These are phyloP conservation scores for Papilio protenor DNA, from an alignment of 2,888 invertebrate species.

Conservation along the genomic window DNA sequence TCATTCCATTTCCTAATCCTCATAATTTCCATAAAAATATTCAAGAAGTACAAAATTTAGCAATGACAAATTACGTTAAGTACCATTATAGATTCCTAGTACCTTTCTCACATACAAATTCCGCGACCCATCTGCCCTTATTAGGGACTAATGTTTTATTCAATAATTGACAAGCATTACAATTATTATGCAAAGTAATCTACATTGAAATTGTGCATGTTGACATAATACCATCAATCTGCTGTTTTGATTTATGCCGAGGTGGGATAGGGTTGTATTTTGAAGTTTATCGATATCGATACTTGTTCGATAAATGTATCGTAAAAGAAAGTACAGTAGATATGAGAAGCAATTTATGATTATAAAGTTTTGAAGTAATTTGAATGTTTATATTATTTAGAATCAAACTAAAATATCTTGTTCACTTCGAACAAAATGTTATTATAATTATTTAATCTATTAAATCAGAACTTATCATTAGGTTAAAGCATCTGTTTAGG, in stretches of 20 bases:
- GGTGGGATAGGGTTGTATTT: constrained; percentile 51
- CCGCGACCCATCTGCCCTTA: constrained; percentile 65
- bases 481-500: not conserved
- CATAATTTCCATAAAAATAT: constrained; percentile 62
- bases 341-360: too few relatives aligned
- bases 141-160: constrained; percentile 71
- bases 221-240: constrained; percentile 84
- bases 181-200: constrained; percentile 78
- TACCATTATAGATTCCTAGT: constrained; percentile 43
- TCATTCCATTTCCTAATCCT: constrained; percentile 55
- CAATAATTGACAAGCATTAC: constrained; percentile 76
- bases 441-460: not conserved
- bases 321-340: too few relatives aligned
- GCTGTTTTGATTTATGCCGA: constrained; percentile 72
- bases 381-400: not conserved
- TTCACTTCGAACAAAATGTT: not conserved
- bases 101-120: constrained; percentile 71
- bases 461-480: not conserved
- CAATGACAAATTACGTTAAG: constrained; percentile 75
- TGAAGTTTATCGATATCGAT: constrained; percentile 51
- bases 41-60: constrained; percentile 60
- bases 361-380: not conserved
- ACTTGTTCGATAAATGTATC: constrained; percentile 45
- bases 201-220: constrained; percentile 76
- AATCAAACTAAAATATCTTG: not conserved